A percentile compares a stretch with the other conserved stretches of the same genome.
Evolutionary conservation across 2,797 vertebrate genomes (phyloP).

Genomic region (Danio tinwini): DNA sequence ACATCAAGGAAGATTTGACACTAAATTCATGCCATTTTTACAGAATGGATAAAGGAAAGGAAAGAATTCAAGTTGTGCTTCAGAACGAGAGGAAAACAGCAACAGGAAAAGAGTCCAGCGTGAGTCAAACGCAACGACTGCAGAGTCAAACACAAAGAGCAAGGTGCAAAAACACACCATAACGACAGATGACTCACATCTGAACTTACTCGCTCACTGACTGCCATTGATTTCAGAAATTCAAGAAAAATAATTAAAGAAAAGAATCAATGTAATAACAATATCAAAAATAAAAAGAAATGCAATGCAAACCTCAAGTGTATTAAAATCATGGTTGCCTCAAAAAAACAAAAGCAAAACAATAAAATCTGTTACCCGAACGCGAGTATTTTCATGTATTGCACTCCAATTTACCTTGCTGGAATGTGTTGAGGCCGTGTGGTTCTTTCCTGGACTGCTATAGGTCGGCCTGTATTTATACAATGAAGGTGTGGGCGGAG

Average conservation of each 20-base stretch:
- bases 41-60: slow-evolving; percentile 41
- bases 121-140: slow-evolving; percentile 42
- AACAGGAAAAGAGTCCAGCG: slow-evolving; percentile 41
- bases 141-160: slow-evolving; percentile 63
- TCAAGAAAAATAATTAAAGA: slow-evolving; percentile 69
- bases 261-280: slow-evolving; percentile 69
- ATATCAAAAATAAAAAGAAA: slow-evolving; percentile 3
- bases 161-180: slow-evolving; percentile 64
- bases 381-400: slow-evolving; percentile 26
- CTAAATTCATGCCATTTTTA: slow-evolving; percentile 34
- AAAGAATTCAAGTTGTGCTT: slow-evolving; percentile 53
- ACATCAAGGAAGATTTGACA: slow-evolving; percentile 22
- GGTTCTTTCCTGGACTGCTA: slow-evolving; percentile 88
- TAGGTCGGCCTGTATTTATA: slow-evolving; percentile 92
- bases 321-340: not conserved
- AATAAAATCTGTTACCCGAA: not conserved
- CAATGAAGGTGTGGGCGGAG: slow-evolving; percentile 92
- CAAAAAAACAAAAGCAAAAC: not conserved
- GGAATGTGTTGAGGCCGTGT: slow-evolving; percentile 77
- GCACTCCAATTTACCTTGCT: slow-evolving; percentile 73
- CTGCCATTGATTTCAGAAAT: slow-evolving; percentile 75
- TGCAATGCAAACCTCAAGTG: slow-evolving; percentile 14
- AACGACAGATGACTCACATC: slow-evolving; percentile 66
- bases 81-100: slow-evolving; percentile 37
- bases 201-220: slow-evolving; percentile 80